Evolutionary conservation across 2,888 invertebrate genomes (phyloP).

Genomic region (Chymomyza amoena): DNA sequence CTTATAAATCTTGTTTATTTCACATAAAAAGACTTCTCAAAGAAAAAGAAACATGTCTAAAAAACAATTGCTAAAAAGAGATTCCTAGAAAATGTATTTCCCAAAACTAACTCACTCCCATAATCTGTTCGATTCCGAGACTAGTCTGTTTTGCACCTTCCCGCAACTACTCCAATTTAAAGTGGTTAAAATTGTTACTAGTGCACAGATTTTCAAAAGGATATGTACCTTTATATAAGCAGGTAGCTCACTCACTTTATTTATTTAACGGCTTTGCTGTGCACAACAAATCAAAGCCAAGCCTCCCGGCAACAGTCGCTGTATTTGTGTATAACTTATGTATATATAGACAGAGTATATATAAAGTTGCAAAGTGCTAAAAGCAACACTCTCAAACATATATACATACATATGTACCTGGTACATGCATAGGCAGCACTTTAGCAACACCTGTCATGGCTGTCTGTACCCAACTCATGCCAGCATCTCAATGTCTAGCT

Average conservation of each 20-base stretch:
- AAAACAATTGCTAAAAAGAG: too few species aligned
- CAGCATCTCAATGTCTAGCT: slow-evolving; percentile 59
- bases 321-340: background rate
- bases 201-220: too few species aligned
- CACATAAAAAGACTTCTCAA: too few species aligned
- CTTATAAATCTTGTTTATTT: too few species aligned
- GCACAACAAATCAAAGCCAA: slow-evolving; percentile 1
- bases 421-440: slow-evolving; percentile 43
- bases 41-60: too few species aligned
- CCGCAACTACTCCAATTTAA: too few species aligned
- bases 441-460: slow-evolving; percentile 55
- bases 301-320: background rate
- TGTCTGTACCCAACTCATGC: background rate
- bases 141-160: too few species aligned
- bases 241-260: background rate
- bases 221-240: background rate
- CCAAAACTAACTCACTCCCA: too few species aligned
- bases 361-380: slow-evolving; percentile 11
- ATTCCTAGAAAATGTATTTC: too few species aligned
- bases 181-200: too few species aligned
- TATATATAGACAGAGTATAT: slow-evolving; percentile 1
- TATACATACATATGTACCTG: background rate
- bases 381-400: slow-evolving; percentile 3
- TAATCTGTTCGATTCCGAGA: too few species aligned
- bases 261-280: slow-evolving; percentile 1